Evolutionary conservation across 1,140 invertebrate species (phyloP).

Genomic region (Philaenus spumarius): DNA sequence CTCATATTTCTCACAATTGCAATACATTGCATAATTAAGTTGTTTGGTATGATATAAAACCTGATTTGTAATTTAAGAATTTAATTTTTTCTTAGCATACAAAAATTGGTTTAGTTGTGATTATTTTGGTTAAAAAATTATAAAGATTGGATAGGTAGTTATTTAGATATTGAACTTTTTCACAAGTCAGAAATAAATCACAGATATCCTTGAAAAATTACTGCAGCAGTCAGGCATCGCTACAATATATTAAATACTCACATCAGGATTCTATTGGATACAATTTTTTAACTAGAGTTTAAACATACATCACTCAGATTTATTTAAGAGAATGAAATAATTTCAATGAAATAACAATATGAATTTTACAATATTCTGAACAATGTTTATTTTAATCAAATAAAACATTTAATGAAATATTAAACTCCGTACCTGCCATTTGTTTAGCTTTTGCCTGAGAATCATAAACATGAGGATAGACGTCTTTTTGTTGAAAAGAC

Average conservation of each 20-base stretch:
- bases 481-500: constrained; percentile 44
- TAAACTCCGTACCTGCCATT: constrained; percentile 53
- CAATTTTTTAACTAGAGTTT: no score
- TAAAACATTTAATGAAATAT: constrained; percentile 14
- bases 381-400: not conserved
- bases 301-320: no score
- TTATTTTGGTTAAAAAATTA: no score
- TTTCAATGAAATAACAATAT: not conserved
- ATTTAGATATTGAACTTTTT: no score
- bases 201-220: no score
- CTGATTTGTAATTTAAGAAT: constrained; percentile 1
- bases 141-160: no score
- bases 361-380: no score
- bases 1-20: no score
- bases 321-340: not conserved
- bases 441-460: constrained; percentile 59
- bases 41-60: constrained; percentile 6
- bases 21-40: not conserved
- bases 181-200: no score
- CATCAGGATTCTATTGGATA: no score
- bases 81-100: constrained; percentile 4
- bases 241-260: no score
- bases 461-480: constrained; percentile 83
- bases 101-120: not conserved
- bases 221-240: no score